Evolutionary conservation across 2,797 vertebrate species (phyloP).

Genomic region (Margarornis squamiger): DNA sequence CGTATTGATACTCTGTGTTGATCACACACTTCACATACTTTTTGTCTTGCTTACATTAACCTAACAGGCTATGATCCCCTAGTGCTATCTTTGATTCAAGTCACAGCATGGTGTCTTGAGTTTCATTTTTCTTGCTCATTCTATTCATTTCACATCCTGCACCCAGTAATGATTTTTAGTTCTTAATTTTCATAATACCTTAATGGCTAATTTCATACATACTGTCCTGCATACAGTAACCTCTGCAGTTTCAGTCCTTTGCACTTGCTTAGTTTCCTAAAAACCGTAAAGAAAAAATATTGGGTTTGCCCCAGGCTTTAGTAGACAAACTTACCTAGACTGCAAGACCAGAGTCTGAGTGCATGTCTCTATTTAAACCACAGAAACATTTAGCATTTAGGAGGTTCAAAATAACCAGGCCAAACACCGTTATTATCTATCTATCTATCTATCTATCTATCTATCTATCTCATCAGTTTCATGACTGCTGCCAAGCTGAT

Average conservation of each 20-base stretch:
- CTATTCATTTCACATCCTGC: neutral
- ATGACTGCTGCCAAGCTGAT: neutral
- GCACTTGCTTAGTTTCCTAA: neutral
- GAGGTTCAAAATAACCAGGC: constrained; percentile 3
- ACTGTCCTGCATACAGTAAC: neutral
- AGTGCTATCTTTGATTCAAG: neutral
- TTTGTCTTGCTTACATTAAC: neutral
- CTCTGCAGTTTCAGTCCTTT: neutral
- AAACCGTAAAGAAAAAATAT: neutral
- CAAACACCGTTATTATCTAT: neutral
- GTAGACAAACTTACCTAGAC: neutral
- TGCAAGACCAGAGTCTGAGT: neutral
- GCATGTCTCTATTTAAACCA: neutral
- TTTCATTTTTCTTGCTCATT: neutral
- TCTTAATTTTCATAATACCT: neutral
- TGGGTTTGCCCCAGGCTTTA: neutral
- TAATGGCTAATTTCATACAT: neutral
- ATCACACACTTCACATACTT: neutral
- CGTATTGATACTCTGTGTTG: neutral
- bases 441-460: no score
- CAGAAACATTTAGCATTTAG: neutral
- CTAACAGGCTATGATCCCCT: neutral
- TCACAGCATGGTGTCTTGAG: neutral
- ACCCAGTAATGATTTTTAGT: neutral
- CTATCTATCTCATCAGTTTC: neutral